Evolutionary conservation across 2,113 vertebrate genomes (phyloP).

Genomic region (Anarhynchus alexandrinus): DNA sequence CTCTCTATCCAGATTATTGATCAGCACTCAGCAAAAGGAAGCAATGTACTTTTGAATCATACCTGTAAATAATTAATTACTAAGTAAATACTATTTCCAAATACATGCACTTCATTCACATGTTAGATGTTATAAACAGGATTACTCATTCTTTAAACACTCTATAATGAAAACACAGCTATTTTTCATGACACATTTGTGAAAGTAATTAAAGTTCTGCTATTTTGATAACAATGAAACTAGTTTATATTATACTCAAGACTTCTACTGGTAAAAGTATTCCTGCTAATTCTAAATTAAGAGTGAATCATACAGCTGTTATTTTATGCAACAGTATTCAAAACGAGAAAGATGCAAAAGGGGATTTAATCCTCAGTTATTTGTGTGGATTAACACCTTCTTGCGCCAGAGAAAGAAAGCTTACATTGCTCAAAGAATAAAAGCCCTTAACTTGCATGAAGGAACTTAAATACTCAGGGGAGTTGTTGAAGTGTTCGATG

Average conservation of each 20-base stretch:
- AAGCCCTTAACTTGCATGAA: neutral
- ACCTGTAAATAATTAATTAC: slow-evolving; percentile 21
- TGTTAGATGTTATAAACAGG: neutral
- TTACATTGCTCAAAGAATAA: neutral
- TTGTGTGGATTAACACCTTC: neutral
- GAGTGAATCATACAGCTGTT: neutral
- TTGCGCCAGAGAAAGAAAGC: neutral
- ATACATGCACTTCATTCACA: neutral
- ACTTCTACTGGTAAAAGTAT: neutral
- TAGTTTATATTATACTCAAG: neutral
- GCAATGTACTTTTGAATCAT: neutral
- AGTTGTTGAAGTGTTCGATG: neutral
- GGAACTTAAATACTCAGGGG: neutral
- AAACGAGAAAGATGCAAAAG: neutral
- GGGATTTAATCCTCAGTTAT: neutral
- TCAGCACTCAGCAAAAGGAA: neutral
- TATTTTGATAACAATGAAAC: neutral
- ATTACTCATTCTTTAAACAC: neutral
- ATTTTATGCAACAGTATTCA: neutral
- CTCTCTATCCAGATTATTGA: neutral
- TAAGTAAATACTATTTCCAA: neutral
- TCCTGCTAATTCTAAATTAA: neutral
- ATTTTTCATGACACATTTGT: neutral
- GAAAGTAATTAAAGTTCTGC: neutral
- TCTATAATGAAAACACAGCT: neutral